Conservation (phyloP, 2,888 invertebrate genomes). For the Nymphalis polychloros region DNA sequence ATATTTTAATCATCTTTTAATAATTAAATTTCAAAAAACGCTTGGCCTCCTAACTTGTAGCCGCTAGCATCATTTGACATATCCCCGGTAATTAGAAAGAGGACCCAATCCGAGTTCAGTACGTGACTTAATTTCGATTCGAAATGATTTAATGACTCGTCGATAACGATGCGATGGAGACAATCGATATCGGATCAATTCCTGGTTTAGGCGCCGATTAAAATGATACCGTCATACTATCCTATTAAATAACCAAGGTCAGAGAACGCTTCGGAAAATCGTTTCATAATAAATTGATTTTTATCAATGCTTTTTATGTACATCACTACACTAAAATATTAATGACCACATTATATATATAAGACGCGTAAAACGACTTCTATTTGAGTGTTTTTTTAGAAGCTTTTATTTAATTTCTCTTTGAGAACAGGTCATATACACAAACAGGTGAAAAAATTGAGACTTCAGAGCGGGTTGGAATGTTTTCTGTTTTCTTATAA, state of each 20-base stretch:
- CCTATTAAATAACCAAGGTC: constrained; percentile 16
- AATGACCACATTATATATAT: too few relatives aligned
- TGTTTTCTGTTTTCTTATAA: too few relatives aligned
- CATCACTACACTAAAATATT: background rate
- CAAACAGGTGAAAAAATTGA: too few relatives aligned
- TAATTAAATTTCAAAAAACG: constrained; percentile 41
- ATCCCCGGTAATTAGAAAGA: constrained; percentile 77
- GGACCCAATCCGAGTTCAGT: constrained; percentile 66
- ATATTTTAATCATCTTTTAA: too few relatives aligned
- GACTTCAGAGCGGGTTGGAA: too few relatives aligned
- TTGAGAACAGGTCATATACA: too few relatives aligned
- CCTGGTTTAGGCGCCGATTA: constrained; percentile 25
- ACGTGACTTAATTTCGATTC: constrained; percentile 73
- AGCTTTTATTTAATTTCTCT: too few relatives aligned
- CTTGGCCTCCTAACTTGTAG: constrained; percentile 44
- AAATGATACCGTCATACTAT: constrained; percentile 24
- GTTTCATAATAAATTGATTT: constrained; percentile 14
- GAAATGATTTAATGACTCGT: constrained; percentile 62
- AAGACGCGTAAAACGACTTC: too few relatives aligned
- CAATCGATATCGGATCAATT: constrained; percentile 47
- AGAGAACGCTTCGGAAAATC: constrained; percentile 18
- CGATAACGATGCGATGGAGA: constrained; percentile 46
- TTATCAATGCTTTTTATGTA: constrained; percentile 2
- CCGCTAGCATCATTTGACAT: constrained; percentile 63
- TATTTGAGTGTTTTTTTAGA: too few relatives aligned